Evolutionary conservation across 2,888 invertebrate genomes (phyloP).

Genomic region (Escarpia spicata): DNA sequence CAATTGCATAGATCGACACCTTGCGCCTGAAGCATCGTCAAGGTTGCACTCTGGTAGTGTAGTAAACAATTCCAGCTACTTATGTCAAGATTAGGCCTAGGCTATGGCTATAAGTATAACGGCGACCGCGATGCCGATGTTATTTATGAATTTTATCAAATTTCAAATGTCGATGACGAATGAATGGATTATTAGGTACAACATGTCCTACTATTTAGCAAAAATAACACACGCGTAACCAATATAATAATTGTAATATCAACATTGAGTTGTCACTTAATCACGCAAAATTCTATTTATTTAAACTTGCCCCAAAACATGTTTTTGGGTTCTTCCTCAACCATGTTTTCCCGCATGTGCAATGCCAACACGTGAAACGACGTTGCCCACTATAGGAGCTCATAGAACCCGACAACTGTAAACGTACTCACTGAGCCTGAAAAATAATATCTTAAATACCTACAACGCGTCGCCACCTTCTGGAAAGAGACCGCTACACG

Average conservation of each 20-base stretch:
- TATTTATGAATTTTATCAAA: neutral
- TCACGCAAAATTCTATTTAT: neutral
- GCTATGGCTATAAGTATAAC: too few relatives aligned
- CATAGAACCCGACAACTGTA: neutral
- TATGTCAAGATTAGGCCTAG: too few relatives aligned
- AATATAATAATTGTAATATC: neutral
- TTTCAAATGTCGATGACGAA: neutral
- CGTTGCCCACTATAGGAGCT: neutral
- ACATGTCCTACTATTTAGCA: neutral
- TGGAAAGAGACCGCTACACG: too few relatives aligned
- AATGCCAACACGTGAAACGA: neutral
- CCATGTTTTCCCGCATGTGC: conserved; percentile 12
- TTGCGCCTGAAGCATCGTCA: too few relatives aligned
- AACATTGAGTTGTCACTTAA: neutral
- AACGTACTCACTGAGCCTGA: neutral
- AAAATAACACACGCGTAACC: neutral
- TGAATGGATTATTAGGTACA: conserved; percentile 6
- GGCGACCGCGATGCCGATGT: too few relatives aligned
- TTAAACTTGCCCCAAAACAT: conserved; percentile 12
- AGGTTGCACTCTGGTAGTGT: too few relatives aligned
- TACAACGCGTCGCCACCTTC: too few relatives aligned
- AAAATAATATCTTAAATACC: too few relatives aligned
- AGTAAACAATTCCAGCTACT: too few relatives aligned
- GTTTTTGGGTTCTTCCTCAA: conserved; percentile 10
- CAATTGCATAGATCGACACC: too few relatives aligned